phyloP scores from a whole-genome alignment of 1,140 invertebrate genomes.

The Anagrus nilaparvatae region DNA sequence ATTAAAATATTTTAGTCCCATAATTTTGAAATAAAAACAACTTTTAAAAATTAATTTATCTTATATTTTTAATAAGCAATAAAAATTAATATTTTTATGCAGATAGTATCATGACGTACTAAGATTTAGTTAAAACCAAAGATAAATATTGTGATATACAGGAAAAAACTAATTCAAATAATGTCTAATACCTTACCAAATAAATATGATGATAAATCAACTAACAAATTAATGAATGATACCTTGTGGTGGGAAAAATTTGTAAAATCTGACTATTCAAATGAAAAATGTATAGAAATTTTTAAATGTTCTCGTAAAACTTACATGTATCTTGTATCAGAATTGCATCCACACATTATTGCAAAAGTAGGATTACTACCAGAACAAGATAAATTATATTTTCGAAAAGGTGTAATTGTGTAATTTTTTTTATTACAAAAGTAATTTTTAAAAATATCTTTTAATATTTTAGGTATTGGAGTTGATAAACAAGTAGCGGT shows the following conservation, averaged over 20 bases:
- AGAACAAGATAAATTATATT: neutral
- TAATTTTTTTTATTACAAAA: neutral
- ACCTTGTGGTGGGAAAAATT: slow-evolving; percentile 19
- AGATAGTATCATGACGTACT: too few relatives aligned
- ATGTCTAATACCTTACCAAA: too few relatives aligned
- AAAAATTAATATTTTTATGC: too few relatives aligned
- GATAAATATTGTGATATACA: too few relatives aligned
- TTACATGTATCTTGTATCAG: slow-evolving; percentile 11
- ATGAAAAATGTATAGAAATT: slow-evolving; percentile 13
- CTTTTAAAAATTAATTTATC: too few relatives aligned
- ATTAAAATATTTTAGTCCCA: too few relatives aligned
- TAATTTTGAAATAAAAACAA: too few relatives aligned
- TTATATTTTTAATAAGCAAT: too few relatives aligned
- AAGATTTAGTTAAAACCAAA: too few relatives aligned
- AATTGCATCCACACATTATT: slow-evolving; percentile 10
- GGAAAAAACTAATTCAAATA: too few relatives aligned
- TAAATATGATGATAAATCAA: too few relatives aligned
- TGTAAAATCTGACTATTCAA: slow-evolving; percentile 11
- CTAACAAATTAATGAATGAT: too few relatives aligned
- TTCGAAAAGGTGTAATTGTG: slow-evolving; percentile 9
- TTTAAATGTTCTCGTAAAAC: slow-evolving; percentile 18
- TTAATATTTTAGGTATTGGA: slow-evolving; percentile 6
- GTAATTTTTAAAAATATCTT: neutral
- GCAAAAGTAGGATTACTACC: slow-evolving; percentile 2
- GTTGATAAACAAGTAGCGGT: slow-evolving; percentile 17